These are phyloP conservation scores for Halcyon badia DNA, from an alignment of 2,797 vertebrate genomes.

Conservation along the genomic window DNA sequence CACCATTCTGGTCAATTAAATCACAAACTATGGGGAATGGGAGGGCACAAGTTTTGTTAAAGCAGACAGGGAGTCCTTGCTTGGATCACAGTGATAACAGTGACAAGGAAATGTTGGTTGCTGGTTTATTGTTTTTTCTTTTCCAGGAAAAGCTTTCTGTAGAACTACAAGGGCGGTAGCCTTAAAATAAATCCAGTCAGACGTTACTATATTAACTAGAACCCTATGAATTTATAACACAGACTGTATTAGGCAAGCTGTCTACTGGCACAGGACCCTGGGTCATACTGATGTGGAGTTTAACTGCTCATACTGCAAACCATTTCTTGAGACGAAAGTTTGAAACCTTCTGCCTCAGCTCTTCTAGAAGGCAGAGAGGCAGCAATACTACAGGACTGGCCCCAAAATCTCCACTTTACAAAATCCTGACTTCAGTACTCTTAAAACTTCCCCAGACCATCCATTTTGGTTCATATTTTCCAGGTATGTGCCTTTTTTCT, in stretches of 20 bases:
- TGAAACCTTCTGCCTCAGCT: background rate
- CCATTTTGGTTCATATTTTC: background rate
- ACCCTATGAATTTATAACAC: background rate
- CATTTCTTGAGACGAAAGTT: background rate
- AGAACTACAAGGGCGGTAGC: background rate
- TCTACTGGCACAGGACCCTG: background rate
- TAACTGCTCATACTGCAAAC: background rate
- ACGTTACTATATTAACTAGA: background rate
- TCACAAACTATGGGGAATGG: background rate
- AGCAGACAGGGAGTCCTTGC: background rate
- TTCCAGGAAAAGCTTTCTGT: background rate
- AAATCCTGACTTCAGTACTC: background rate
- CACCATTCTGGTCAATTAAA: background rate
- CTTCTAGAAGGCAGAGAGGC: background rate
- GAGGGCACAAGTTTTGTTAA: background rate
- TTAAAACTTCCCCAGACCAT: background rate
- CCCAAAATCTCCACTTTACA: background rate
- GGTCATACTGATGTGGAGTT: background rate
- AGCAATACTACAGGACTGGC: background rate
- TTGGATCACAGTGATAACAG: background rate
- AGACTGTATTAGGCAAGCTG: background rate
- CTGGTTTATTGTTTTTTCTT: background rate
- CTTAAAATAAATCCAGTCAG: background rate
- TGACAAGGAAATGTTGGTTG: background rate
- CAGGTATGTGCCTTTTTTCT: background rate